Evolutionary conservation across 2,113 vertebrate genomes (phyloP), one percentile per base, ranked within the genome.

Genomic region (Phaethon lepturus): DNA sequence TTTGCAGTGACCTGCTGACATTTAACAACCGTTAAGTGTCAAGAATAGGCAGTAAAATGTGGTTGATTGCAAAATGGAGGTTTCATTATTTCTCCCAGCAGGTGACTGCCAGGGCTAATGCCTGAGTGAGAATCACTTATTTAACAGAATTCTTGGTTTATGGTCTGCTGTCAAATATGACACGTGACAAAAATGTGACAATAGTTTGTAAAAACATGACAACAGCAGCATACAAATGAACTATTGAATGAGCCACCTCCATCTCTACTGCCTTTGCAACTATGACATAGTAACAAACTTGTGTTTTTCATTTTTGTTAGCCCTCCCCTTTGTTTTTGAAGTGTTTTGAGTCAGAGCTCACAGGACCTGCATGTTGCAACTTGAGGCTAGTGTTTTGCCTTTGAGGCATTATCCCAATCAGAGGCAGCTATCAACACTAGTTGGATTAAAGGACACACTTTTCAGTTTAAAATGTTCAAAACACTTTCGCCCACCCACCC

Each of bases 131-230:
- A 91, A 82, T 96, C 90, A 83, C 75, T 94, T 94, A 79, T 93
- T 98, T 93, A 95, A 93, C 88, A 79, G 86, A 96, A 86, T 72
- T 94, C 95, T 80, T 95, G 86, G 75, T 97, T 96, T 97, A 90
- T 76, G 81, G 68, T 94, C 93, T 64, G 64, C 72, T 94, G 74
- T 96, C 86, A 89, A n/a, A 88, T 92, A 79, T 84, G 95, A 91
- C 95, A 88, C 58, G 71, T 91, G 91, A 86, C 49, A 67, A 88
- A 96, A 81, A 50, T 58, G 86, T 80, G 85, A 88, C 86, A 81
- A 42, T 47, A 92, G 40, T 94, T 95, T 86, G 90, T 72, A 92
- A 92, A 90, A 74, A 52, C 79, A 83, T 74, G n/a, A 94, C 91
- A 95, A 77, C 80, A 93, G 84, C 74, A 87, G 94, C 89, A 93